Conservation (phyloP, 37 sponge, comb jelly and placozoan species). For the Geodia barretti region DNA sequence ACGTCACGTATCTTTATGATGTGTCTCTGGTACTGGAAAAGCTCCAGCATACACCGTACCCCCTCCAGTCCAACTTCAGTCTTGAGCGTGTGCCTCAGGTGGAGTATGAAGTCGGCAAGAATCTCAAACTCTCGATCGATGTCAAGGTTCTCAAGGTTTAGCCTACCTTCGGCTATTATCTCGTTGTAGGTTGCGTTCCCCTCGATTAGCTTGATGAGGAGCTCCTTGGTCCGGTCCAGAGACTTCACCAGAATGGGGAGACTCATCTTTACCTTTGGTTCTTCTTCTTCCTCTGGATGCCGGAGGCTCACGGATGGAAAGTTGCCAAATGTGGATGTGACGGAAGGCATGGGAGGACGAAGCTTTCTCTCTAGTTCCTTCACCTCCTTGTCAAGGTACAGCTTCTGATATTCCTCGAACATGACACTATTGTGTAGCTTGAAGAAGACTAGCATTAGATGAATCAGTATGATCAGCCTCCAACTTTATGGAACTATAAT, state of each 20-base stretch:
- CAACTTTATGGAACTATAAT: no score
- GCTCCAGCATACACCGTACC: slow-evolving; percentile 60
- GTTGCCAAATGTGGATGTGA: neutral
- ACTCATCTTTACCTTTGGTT: neutral
- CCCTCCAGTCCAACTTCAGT: slow-evolving; percentile 41
- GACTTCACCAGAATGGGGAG: slow-evolving; percentile 16
- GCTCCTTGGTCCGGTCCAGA: slow-evolving; percentile 31
- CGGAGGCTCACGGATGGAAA: slow-evolving; percentile 6
- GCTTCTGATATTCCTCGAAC: slow-evolving; percentile 61
- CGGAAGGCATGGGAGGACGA: no score
- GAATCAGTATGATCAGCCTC: no score
- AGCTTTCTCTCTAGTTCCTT: neutral
- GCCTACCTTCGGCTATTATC: slow-evolving; percentile 35
- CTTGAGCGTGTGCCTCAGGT: neutral
- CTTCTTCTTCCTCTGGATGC: neutral
- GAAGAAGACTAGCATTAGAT: slow-evolving; percentile 63
- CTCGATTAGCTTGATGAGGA: slow-evolving; percentile 36
- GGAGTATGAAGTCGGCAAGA: slow-evolving; percentile 12
- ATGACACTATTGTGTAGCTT: slow-evolving; percentile 57
- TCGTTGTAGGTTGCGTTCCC: slow-evolving; percentile 66
- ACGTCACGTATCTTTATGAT: slow-evolving; percentile 55
- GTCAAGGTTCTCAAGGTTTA: slow-evolving; percentile 32
- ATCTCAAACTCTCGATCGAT: slow-evolving; percentile 53
- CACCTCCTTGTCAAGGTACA: slow-evolving; percentile 32
- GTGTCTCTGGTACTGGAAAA: slow-evolving; percentile 60